phyloP scores from a whole-genome alignment of 2,888 invertebrate species.

The Andrena trimmerana region DNA sequence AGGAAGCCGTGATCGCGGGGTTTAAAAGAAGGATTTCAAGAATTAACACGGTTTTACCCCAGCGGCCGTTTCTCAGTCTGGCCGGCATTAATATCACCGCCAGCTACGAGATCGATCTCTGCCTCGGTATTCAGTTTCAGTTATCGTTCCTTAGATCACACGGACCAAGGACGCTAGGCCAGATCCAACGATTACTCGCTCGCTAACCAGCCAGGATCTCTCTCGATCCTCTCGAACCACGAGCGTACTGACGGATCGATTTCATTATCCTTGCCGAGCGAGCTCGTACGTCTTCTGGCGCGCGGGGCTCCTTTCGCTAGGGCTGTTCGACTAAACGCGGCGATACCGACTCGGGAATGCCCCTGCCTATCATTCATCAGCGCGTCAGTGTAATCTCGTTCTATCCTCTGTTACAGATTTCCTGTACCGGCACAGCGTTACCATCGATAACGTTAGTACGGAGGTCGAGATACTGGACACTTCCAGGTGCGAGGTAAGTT shows the following conservation, averaged over 20 bases:
- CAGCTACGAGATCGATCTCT: conserved; percentile 58
- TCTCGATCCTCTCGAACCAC: conserved; percentile 57
- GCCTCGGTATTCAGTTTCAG: conserved; percentile 62
- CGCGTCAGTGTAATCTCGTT: conserved; percentile 56
- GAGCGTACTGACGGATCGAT: conserved; percentile 67
- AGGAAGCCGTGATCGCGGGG: neutral
- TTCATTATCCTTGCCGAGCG: conserved; percentile 63
- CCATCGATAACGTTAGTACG: conserved; percentile 91
- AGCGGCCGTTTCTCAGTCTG: conserved; percentile 37
- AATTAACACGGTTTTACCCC: conserved; percentile 55
- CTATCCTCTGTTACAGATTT: conserved; percentile 89
- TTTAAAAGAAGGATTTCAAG: conserved; percentile 45
- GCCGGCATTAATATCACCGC: conserved; percentile 54
- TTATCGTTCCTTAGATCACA: conserved; percentile 62
- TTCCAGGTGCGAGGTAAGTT: conserved; percentile 92
- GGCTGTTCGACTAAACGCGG: conserved; percentile 38
- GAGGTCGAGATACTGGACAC: conserved; percentile 93
- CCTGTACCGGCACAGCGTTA: conserved; percentile 91
- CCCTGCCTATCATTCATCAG: conserved; percentile 60
- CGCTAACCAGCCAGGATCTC: conserved; percentile 50
- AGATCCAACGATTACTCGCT: conserved; percentile 65
- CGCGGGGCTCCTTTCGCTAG: conserved; percentile 48
- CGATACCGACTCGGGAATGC: conserved; percentile 58
- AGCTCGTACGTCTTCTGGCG: conserved; percentile 63
- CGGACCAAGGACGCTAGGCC: conserved; percentile 62